phyloP scores from a whole-genome alignment of 2,113 vertebrate species.

The Gnathonemus echidnorhynchus region DNA sequence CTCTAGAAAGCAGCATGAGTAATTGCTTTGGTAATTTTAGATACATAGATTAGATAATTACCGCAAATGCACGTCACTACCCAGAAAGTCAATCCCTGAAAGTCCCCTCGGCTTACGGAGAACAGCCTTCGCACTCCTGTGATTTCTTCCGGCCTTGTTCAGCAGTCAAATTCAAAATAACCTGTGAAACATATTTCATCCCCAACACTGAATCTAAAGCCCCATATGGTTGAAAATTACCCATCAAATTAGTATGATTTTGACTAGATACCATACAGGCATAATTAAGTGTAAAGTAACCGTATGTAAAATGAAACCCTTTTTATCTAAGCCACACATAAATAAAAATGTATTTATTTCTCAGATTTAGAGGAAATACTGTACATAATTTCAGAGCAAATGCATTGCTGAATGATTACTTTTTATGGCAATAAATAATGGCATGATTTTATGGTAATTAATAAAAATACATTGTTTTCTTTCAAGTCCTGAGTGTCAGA shows the following conservation, averaged over 20 bases:
- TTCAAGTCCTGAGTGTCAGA: conserved; percentile 14
- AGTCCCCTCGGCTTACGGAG: neutral
- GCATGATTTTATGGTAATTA: conserved; percentile 27
- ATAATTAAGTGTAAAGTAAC: neutral
- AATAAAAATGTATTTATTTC: conserved; percentile 37
- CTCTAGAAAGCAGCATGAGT: conserved; percentile 24
- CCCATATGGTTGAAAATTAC: neutral
- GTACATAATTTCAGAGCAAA: conserved; percentile 44
- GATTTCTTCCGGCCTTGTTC: neutral
- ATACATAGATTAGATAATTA: conserved; percentile 48
- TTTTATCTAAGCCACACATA: neutral
- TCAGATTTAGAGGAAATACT: conserved; percentile 41
- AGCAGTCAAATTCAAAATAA: neutral
- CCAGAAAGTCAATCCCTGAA: neutral
- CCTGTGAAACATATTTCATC: neutral
- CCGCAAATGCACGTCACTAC: conserved; percentile 48
- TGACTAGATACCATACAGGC: neutral
- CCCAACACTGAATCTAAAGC: neutral
- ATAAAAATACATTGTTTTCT: conserved; percentile 32
- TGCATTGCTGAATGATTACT: conserved; percentile 33
- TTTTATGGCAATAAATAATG: conserved; percentile 31
- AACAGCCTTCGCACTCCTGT: neutral
- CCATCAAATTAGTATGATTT: neutral
- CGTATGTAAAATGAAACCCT: neutral
- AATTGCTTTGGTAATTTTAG: conserved; percentile 60